Base-by-base conservation (phyloP, 2,113 vertebrate species). In the Trematomus loennbergii region DNA sequence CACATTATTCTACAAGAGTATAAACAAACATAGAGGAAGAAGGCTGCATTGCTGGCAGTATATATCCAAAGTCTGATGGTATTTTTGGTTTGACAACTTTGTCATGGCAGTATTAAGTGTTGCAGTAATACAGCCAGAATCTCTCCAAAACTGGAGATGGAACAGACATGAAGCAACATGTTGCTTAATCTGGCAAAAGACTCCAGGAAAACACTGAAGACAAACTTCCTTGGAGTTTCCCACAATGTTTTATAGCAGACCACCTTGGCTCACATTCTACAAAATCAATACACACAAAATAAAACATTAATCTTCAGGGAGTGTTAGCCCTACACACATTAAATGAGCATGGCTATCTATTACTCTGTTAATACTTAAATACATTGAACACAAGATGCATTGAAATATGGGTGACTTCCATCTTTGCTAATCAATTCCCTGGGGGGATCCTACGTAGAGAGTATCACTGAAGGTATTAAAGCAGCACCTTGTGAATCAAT, bases 11-110 rank as follows among this genome's bases (percentile, higher is more conserved):
- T 5, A 83, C 73, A 63, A 79, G 65, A 49, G 70, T 53, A 61
- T 45, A 87, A 77, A 84, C 64, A 84, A 69, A 65, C 70, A 81
- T 9, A 55, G 52, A 68, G 61, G 45, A 53, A 61, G 52, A 82
- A 60, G 75, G 61, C 59, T 63, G 43, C 9, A 72, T 33, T 22
- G 16, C 52, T 67, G 36, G 22, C 48, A 53, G 61, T 76, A 77
- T 57, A 59, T 72, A 69, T 72, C 48, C 16, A 65, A 62, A 33
- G 18, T 57, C 71, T 65, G 74, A 7, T 73, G 62, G 65, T 48
- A 61, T 61, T 79, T 69, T 63, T 20, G 54, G 74, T 84, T 75
- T 67, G 59, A 80, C 22, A 68, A 55, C 33, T 72, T 11, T 62
- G 50, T 53, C 22, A 17, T 61, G 75, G 33, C 61, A 43, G 53